Conservation (phyloP, 2,113 vertebrate species). For the Pomatorhinus ruficollis region DNA sequence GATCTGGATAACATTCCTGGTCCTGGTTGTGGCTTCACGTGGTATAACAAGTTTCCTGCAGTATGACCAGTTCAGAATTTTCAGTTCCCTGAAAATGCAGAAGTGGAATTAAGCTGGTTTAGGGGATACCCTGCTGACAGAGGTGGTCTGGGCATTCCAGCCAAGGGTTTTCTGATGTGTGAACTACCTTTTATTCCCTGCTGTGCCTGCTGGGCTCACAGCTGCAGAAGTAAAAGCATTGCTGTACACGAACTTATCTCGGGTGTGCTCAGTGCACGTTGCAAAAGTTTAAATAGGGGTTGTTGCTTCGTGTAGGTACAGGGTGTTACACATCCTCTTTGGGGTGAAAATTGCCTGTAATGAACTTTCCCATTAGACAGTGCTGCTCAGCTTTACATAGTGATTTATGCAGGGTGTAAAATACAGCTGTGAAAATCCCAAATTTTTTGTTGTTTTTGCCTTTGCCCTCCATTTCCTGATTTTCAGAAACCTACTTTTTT, state of each 20-base stretch:
- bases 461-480: not conserved
- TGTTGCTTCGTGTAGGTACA: accelerated
- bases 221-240: too few species aligned
- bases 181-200: not conserved
- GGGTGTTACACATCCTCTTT: not conserved
- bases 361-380: not conserved
- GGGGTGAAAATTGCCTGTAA: not conserved
- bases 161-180: not conserved
- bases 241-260: not conserved
- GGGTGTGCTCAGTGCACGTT: accelerated
- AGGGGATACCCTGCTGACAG: not conserved
- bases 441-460: not conserved
- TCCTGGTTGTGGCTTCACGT: not conserved
- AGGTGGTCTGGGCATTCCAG: not conserved
- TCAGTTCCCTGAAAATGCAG: not conserved
- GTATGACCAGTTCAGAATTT: not conserved
- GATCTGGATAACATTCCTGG: not conserved
- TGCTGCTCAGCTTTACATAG: not conserved
- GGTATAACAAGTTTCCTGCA: not conserved
- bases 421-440: not conserved
- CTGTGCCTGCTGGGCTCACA: not conserved
- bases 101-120: not conserved
- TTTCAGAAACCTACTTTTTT: not conserved
- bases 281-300: not conserved
- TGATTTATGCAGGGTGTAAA: not conserved